Conservation (phyloP, 2,113 vertebrate species). For the Albula goreensis region DNA sequence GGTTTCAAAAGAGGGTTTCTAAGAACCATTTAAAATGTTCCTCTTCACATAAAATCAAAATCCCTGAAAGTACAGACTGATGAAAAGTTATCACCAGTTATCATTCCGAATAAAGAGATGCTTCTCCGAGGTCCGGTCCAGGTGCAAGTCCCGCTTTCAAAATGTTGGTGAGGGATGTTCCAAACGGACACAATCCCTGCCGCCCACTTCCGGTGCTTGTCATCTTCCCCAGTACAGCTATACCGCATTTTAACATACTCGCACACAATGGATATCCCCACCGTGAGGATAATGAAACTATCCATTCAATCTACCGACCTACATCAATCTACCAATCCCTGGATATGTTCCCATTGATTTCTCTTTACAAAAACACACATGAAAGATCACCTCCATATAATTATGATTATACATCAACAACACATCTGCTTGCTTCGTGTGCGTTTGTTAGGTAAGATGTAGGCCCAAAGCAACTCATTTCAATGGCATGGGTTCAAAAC, state of each 20-base stretch:
- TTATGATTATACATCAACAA: neutral
- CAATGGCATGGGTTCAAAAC: conserved; percentile 7
- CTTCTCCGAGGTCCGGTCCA: neutral
- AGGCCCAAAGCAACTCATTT: conserved; percentile 4
- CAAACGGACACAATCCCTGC: neutral
- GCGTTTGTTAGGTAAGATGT: conserved; percentile 14
- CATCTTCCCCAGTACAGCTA: neutral
- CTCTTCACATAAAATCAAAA: conserved; percentile 4
- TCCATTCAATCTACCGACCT: neutral
- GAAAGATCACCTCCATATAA: neutral
- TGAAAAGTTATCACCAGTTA: neutral
- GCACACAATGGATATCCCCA: neutral
- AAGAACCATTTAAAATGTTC: neutral
- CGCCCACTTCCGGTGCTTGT: neutral
- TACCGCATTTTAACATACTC: neutral
- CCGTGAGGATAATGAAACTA: neutral
- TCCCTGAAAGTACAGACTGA: neutral
- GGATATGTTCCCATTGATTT: neutral
- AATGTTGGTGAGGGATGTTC: neutral
- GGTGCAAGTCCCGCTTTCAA: neutral
- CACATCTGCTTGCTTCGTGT: neutral
- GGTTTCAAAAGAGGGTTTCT: neutral
- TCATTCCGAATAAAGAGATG: neutral
- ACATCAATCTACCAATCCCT: neutral
- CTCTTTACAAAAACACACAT: neutral